Evolutionary conservation across 2,797 vertebrate species (phyloP), one percentile per base, ranked within the genome.

Genomic region (Cottoperca gobio): DNA sequence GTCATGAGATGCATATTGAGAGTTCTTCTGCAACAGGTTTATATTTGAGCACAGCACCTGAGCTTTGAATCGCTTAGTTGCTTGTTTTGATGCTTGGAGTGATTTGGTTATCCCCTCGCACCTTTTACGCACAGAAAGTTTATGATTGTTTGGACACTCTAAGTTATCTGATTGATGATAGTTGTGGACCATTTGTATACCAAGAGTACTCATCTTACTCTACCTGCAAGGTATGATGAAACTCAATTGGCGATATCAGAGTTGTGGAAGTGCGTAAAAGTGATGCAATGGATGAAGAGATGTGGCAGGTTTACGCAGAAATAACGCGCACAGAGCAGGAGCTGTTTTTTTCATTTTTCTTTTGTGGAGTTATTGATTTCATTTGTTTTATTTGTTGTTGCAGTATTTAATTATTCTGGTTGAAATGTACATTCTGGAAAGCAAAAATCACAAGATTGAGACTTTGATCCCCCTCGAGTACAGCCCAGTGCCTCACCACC

Each of bases 111-210:
- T 39, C 19, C 33, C 21, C 7, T 28, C 50, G 23, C 62, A 70
- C 48, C 43, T 82, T 89, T 91, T 89, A 89, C 84, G 81, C 91
- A 75, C 81, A 50, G 39, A 69, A 53, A 65, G 39, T 67, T 81
- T 7, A 21, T 2, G 0, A 17, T 31, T 33, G 33, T 60, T 62
- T 68, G 10, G 13, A 57, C 52, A 26, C 8, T 45, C 13, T 50
- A 68, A 19, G 4, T 24, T 3, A 12, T 3, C 10, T 26, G 12
- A 57, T 1, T 45, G n/a, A 26, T 55, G 4, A 49, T 31, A 42
- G 4, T 23, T 24, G 40, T 4, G 31, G 14, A 60, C 0, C 8
- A 39, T 68, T 7, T 28, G 17, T 64, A 11, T 58, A 2, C 6
- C 3, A 45, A 26, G 17, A 48, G 16, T 6, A 10, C 6, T 39